Evolutionary conservation across 2,888 invertebrate genomes (phyloP).

Genomic region (Pyrochroa serraticornis): DNA sequence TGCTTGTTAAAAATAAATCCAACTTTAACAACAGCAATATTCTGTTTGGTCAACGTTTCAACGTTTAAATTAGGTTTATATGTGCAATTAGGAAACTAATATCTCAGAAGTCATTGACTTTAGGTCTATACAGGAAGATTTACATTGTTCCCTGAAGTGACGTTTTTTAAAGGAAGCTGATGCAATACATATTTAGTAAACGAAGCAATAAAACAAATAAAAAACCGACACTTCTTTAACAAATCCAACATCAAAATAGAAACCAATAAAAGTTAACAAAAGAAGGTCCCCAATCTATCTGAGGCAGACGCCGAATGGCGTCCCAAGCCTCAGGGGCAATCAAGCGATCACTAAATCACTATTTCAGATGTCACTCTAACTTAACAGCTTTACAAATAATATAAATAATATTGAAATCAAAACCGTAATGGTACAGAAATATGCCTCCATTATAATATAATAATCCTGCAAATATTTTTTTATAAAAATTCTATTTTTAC

Average conservation of each 20-base stretch:
- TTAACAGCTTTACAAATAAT: slow-evolving; percentile 42
- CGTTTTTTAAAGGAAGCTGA: slow-evolving; percentile 30
- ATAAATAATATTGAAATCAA: slow-evolving; percentile 12
- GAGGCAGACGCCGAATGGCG: slow-evolving; percentile 42
- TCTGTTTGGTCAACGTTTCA: no score
- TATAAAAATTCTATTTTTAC: no score
- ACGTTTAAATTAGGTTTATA: no score
- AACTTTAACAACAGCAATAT: no score
- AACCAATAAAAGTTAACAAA: slow-evolving; percentile 48
- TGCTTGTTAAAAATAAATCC: no score
- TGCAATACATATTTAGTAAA: slow-evolving; percentile 36
- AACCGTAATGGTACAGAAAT: slow-evolving; percentile 32
- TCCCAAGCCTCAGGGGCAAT: slow-evolving; percentile 41
- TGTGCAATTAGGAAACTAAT: no score
- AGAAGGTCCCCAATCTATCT: slow-evolving; percentile 43
- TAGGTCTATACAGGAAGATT: no score
- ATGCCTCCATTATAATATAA: slow-evolving; percentile 15
- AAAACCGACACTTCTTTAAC: slow-evolving; percentile 35
- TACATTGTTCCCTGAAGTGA: slow-evolving; percentile 22
- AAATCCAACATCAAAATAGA: slow-evolving; percentile 42
- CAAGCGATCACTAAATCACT: slow-evolving; percentile 45
- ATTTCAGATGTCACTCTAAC: slow-evolving; percentile 45
- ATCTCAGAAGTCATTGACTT: no score
- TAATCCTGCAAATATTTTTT: slow-evolving; percentile 8
- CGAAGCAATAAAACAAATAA: slow-evolving; percentile 36